Base-by-base conservation (phyloP, 2,113 vertebrate species). In the Malurus alboscapulatus region DNA sequence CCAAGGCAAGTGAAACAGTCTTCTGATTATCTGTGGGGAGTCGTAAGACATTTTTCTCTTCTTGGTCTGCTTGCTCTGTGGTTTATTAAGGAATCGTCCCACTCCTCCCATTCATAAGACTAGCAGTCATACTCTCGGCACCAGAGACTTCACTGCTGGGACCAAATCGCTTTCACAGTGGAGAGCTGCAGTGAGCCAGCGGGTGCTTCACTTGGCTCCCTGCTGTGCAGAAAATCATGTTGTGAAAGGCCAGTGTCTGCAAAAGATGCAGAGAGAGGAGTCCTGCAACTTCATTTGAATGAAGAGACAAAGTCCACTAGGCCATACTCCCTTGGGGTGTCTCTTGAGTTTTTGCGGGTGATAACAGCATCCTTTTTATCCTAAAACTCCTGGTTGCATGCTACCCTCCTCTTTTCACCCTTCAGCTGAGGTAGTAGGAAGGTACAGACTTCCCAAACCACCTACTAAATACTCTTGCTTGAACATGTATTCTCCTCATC, bases 171-270 rank as follows among this genome's bases (percentile, higher is more conserved):
- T 4, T 62, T 78, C 29, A 29, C 16, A 47, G 47, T 27, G 38
- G 18, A 45, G 27, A 38, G 12, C 38, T 53, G 38, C 73, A n/a
- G 29, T n/a, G 54, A 77, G 55, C 62, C 12, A 53, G 12, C 29
- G 40, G n/a, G 5, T 54, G 29, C 19, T 61, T 45, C 0, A 0
- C 24, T 78, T 69, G 29, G n/a, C 24, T 54, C 24, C 29, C 48
- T 34, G 6, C 42, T 48, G 15, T 48, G 45, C 0, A 0, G 34
- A 65, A 74, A 48, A 9, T 48, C 50, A 84, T 0, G 0, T 19
- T 48, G 24, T 57, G 59, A 24, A 84, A 74, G 29, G 50, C 15
- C 29, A 40, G 8, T 48, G 42, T 48, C 51, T 4, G 2, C 40
- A 65, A 65, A 57, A 16, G 19, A 29, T 24, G 19, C 12, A 40